These are phyloP conservation scores for Amblyjoppa fuscipennis DNA, from an alignment of 2,888 invertebrate species.

Conservation along the genomic window DNA sequence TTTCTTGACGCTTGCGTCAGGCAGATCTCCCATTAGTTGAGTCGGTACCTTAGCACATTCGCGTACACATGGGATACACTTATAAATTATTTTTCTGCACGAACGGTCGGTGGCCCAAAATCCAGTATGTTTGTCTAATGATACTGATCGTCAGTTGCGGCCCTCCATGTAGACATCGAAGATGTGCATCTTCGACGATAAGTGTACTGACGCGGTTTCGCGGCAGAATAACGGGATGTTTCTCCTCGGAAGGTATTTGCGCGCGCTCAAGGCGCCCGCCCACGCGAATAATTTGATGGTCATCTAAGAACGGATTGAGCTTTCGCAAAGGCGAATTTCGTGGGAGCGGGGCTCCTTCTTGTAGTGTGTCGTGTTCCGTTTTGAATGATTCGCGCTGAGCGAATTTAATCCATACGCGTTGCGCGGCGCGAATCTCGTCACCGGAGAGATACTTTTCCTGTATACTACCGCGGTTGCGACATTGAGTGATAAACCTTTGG, in stretches of 20 bases:
- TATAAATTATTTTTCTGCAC: conserved; percentile 32
- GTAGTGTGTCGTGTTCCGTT: no score
- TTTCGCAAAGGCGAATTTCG: no score
- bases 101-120: conserved; percentile 39
- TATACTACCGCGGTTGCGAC: not conserved
- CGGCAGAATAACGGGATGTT: no score
- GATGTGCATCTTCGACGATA: conserved; percentile 41
- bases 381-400: no score
- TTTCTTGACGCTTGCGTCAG: conserved; percentile 42
- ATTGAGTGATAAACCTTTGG: conserved; percentile 16
- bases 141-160: conserved; percentile 50
- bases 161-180: conserved; percentile 56
- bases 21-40: conserved; percentile 73
- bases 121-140: conserved; percentile 57
- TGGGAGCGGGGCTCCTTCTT: no score
- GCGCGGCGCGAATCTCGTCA: conserved; percentile 28
- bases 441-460: not conserved
- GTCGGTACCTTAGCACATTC: conserved; percentile 22
- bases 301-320: no score
- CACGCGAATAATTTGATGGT: no score
- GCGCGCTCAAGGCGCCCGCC: no score
- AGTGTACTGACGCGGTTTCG: not conserved
- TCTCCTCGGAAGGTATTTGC: no score
- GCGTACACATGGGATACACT: conserved; percentile 54
- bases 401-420: conserved; percentile 30